phyloP scores from a whole-genome alignment of 2,797 vertebrate genomes.

The Coluber constrictor region DNA sequence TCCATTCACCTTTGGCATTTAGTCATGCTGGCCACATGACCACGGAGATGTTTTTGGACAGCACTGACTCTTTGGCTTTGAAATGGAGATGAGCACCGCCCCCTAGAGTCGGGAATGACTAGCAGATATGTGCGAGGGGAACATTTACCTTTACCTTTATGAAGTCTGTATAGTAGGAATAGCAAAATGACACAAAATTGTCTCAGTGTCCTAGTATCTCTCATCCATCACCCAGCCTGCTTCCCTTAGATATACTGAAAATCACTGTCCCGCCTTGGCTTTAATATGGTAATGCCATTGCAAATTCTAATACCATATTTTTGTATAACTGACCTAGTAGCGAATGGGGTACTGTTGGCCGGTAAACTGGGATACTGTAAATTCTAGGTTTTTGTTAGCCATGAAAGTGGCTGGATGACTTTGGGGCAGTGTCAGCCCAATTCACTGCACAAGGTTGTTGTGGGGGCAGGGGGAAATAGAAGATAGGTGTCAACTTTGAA shows the following conservation, averaged over 20 bases:
- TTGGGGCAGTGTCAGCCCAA: background rate
- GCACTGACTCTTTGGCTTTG: too few relatives aligned
- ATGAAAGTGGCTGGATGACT: background rate
- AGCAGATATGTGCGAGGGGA: too few relatives aligned
- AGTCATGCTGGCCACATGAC: too few relatives aligned
- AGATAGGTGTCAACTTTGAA: background rate
- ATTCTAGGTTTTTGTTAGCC: background rate
- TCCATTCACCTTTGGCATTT: too few relatives aligned
- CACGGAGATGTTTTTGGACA: too few relatives aligned
- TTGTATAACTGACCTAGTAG: background rate
- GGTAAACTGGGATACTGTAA: background rate
- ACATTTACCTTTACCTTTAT: too few relatives aligned
- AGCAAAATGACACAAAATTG: background rate
- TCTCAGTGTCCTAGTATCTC: background rate
- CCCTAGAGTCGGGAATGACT: too few relatives aligned
- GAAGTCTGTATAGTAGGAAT: background rate
- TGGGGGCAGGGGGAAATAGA: background rate
- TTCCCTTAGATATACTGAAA: background rate
- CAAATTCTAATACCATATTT: background rate
- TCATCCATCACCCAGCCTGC: background rate
- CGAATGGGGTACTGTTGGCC: background rate
- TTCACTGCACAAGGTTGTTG: background rate
- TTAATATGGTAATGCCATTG: background rate
- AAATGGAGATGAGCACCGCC: too few relatives aligned
- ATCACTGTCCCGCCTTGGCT: background rate